These are phyloP conservation scores for Anolis apletophallus DNA, from an alignment of 2,797 vertebrate genomes.

Conservation along the genomic window DNA sequence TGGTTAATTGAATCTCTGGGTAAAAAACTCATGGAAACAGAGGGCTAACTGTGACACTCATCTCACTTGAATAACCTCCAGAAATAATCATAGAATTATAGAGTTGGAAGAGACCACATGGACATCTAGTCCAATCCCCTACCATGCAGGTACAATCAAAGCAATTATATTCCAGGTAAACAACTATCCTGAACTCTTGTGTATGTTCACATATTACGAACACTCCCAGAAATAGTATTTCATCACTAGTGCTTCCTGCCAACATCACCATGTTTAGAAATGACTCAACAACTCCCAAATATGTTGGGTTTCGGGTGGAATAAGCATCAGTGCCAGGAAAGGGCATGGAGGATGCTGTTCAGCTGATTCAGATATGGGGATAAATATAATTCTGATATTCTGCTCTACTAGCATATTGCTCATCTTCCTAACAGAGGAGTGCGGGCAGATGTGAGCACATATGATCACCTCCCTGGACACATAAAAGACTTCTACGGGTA, in stretches of 20 bases:
- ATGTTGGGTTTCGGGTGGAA: background rate
- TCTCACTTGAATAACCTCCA: background rate
- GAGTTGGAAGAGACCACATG: no score
- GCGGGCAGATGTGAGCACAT: background rate
- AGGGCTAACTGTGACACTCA: no score
- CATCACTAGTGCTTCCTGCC: no score
- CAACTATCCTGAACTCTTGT: background rate
- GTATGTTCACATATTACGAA: background rate
- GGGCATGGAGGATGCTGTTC: background rate
- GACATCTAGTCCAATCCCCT: no score
- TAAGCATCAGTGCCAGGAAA: background rate
- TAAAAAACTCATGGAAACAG: no score
- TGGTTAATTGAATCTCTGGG: no score
- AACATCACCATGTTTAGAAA: background rate
- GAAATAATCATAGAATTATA: background rate
- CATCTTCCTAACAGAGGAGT: background rate
- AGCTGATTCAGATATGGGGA: background rate
- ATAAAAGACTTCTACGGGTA: background rate
- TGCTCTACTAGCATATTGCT: background rate
- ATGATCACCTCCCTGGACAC: background rate
- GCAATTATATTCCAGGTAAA: background rate
- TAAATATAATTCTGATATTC: background rate
- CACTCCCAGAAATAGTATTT: background rate
- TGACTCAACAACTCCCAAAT: background rate
- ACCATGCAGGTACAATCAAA: no score